A percentile compares a stretch with the other conserved stretches of the same genome.
phyloP scores from a whole-genome alignment of 2,888 invertebrate genomes.

The Ormyrus nitidulus region DNA sequence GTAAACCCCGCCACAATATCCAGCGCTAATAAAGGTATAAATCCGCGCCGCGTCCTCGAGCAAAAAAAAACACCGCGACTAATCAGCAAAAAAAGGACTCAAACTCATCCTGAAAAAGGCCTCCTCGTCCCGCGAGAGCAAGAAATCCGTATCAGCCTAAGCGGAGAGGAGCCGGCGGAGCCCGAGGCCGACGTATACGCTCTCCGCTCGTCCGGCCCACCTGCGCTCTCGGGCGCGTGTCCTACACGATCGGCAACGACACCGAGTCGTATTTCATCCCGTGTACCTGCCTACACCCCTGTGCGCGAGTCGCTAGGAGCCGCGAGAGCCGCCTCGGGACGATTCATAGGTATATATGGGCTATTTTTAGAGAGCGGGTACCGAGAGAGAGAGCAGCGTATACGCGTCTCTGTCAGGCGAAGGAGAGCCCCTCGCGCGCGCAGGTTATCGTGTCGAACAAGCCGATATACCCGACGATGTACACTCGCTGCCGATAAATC shows the following conservation, averaged over 20 bases:
- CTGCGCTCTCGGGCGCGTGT: constrained; percentile 11
- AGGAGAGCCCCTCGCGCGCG: background rate
- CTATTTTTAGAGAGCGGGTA: no score
- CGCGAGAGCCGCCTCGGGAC: background rate
- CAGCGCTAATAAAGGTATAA: background rate
- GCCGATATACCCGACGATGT: background rate
- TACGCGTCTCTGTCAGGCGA: no score
- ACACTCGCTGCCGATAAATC: constrained; percentile 3
- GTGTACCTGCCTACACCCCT: no score
- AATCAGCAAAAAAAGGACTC: no score
- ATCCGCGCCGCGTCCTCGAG: background rate
- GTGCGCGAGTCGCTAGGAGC: no score
- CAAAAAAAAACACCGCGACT: background rate
- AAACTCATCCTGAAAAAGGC: no score
- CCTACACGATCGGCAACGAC: constrained; percentile 36
- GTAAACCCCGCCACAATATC: no score
- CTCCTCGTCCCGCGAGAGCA: no score
- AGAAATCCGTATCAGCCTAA: no score
- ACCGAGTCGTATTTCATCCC: constrained; percentile 36
- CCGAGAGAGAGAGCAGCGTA: no score
- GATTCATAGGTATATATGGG: no score
- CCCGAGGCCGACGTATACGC: background rate
- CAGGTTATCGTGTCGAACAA: constrained; percentile 19
- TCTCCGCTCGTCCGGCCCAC: constrained; percentile 8
- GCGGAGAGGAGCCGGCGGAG: no score